These are phyloP conservation scores for Nomada goodeniana DNA, from an alignment of 2,888 invertebrate species.

Conservation along the genomic window DNA sequence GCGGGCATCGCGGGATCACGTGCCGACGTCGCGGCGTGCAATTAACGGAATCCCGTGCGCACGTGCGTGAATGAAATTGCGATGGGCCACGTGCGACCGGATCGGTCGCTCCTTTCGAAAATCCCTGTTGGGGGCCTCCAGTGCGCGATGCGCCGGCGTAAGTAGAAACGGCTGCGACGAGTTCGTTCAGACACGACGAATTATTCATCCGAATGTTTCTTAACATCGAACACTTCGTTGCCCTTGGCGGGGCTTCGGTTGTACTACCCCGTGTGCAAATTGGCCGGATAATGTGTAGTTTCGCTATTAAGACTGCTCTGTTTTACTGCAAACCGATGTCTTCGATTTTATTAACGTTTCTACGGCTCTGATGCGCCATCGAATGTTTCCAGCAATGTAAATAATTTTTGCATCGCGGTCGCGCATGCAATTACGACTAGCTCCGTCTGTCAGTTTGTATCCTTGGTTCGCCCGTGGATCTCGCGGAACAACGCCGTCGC, in stretches of 20 bases:
- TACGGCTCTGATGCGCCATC: not conserved
- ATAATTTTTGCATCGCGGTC: too few species aligned
- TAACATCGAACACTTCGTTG: too few species aligned
- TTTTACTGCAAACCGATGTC: too few species aligned
- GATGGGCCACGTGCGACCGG: conserved; percentile 71
- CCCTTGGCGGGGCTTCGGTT: too few species aligned
- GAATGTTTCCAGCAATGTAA: not conserved
- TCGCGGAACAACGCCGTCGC: too few species aligned
- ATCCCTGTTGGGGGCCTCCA: conserved; percentile 7
- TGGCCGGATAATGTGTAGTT: too few species aligned
- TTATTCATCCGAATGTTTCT: conserved; percentile 6
- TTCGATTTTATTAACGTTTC: too few species aligned
- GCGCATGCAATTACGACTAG: too few species aligned
- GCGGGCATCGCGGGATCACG: conserved; percentile 60
- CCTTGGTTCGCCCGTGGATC: too few species aligned
- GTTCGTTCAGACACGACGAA: conserved; percentile 2
- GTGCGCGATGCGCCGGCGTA: conserved; percentile 16
- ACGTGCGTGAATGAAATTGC: conserved; percentile 71
- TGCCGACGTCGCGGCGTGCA: conserved; percentile 65
- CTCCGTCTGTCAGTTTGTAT: too few species aligned
- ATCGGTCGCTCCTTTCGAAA: conserved; percentile 39
- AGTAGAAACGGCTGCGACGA: conserved; percentile 19
- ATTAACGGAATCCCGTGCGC: conserved; percentile 76
- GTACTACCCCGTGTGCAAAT: too few species aligned
- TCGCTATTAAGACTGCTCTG: too few species aligned